A percentile compares a stretch with the other conserved stretches of the same genome.
Conservation (phyloP, 2,113 vertebrate genomes). For the Cygnus buccinator region DNA sequence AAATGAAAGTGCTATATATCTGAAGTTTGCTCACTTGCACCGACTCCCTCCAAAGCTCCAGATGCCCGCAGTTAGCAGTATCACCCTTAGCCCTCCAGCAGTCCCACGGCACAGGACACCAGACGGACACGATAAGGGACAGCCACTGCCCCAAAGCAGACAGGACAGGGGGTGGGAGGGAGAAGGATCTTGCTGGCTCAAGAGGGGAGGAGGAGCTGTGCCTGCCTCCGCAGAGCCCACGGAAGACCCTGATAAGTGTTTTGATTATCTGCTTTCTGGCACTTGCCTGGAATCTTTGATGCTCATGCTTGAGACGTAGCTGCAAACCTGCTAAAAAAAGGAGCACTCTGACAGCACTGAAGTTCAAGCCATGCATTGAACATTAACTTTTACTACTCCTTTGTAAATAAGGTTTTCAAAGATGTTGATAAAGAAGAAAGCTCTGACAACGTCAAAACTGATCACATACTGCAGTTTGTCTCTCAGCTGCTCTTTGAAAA, state of each 20-base stretch:
- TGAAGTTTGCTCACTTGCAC: not conserved
- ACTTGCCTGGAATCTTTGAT: not conserved
- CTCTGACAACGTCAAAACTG: not conserved
- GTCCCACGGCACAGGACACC: accelerated
- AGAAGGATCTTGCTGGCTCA: not conserved
- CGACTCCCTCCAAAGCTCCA: not conserved
- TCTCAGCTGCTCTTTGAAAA: not conserved
- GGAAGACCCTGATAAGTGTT: not conserved
- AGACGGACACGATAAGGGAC: not conserved
- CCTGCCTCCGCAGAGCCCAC: not conserved
- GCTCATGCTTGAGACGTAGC: not conserved
- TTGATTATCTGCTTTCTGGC: not conserved
- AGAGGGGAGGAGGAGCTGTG: not conserved
- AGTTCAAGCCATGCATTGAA: not conserved
- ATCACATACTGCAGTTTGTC: not conserved
- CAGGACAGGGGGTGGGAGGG: not conserved
- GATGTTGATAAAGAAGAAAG: not conserved
- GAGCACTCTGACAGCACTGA: not conserved
- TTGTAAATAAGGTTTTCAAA: not conserved
- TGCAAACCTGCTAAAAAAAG: not conserved
- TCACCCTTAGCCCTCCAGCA: not conserved
- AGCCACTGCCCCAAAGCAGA: not conserved
- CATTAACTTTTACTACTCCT: not conserved
- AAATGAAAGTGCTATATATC: not conserved
- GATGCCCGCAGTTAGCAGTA: not conserved